Conservation (phyloP, 2,888 invertebrate genomes). For the Biston betularia region DNA sequence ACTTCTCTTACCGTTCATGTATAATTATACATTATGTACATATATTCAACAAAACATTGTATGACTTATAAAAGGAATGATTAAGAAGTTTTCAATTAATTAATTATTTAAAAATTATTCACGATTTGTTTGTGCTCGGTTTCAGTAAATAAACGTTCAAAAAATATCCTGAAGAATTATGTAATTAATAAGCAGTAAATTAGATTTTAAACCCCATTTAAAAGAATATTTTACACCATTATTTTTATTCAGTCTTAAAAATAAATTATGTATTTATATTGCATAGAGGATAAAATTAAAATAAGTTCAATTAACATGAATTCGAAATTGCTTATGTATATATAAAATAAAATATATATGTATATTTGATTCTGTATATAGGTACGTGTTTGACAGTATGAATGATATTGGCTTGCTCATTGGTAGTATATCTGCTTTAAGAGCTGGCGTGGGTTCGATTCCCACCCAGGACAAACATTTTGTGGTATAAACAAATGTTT, state of each 20-base stretch:
- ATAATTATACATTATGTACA: background rate
- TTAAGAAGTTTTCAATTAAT: slow-evolving; percentile 49
- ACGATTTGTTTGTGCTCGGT: slow-evolving; percentile 57
- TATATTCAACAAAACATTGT: background rate
- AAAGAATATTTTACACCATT: slow-evolving; percentile 49
- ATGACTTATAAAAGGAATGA: slow-evolving; percentile 54
- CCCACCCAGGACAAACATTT: too few relatives aligned
- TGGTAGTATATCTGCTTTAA: too few relatives aligned
- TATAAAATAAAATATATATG: background rate
- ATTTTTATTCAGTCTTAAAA: slow-evolving; percentile 77
- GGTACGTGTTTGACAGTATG: background rate
- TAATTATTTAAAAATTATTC: slow-evolving; percentile 26
- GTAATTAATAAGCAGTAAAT: slow-evolving; percentile 3
- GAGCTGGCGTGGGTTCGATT: too few relatives aligned
- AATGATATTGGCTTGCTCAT: background rate
- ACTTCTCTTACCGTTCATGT: background rate
- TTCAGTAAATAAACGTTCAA: slow-evolving; percentile 41
- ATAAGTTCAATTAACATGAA: background rate
- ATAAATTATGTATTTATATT: slow-evolving; percentile 61
- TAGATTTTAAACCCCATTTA: slow-evolving; percentile 33
- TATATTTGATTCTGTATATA: background rate
- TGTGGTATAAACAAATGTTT: too few relatives aligned
- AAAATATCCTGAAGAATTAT: slow-evolving; percentile 35
- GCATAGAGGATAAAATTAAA: slow-evolving; percentile 3
- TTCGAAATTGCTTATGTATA: background rate